Percentiles rank a stretch among this genome's conserved stretches.
Conservation (phyloP, 2,888 invertebrate genomes). For the Epinotia demarniana region DNA sequence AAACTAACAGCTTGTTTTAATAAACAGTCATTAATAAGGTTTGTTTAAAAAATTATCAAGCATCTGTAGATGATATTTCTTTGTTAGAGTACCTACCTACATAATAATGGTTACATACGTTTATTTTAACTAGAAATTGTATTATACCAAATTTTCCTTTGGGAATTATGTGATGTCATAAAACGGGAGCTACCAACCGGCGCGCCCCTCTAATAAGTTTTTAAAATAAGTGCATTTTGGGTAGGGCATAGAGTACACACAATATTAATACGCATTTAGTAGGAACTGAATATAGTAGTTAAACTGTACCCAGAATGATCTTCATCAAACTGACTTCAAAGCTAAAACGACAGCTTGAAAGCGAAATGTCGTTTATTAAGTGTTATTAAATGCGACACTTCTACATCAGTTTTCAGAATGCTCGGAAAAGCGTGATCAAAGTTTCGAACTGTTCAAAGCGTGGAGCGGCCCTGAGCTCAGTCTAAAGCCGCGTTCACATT, state of each 20-base stretch:
- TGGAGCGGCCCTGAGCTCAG: slow-evolving; percentile 4
- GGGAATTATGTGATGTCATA: no score
- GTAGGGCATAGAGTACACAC: no score
- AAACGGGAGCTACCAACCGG: no score
- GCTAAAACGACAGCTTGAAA: background rate
- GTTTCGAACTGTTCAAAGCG: slow-evolving; percentile 1
- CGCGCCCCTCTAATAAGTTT: no score
- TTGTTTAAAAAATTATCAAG: background rate
- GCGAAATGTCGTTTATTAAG: slow-evolving; percentile 3
- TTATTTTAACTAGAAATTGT: no score
- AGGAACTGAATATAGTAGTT: no score
- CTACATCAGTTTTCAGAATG: slow-evolving; percentile 16
- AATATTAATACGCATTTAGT: background rate
- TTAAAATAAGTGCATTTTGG: no score
- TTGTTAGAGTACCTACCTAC: background rate
- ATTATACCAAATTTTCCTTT: no score
- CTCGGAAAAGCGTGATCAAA: slow-evolving; percentile 13
- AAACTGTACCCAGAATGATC: background rate
- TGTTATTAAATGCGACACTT: slow-evolving; percentile 29
- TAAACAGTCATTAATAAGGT: background rate
- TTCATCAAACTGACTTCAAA: background rate
- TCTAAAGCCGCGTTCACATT: no score
- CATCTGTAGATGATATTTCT: background rate
- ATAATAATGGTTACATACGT: no score
- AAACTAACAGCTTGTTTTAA: slow-evolving; percentile 1